These are phyloP conservation scores for Australoheros facetus DNA, from an alignment of 2,797 vertebrate genomes.

Conservation along the genomic window DNA sequence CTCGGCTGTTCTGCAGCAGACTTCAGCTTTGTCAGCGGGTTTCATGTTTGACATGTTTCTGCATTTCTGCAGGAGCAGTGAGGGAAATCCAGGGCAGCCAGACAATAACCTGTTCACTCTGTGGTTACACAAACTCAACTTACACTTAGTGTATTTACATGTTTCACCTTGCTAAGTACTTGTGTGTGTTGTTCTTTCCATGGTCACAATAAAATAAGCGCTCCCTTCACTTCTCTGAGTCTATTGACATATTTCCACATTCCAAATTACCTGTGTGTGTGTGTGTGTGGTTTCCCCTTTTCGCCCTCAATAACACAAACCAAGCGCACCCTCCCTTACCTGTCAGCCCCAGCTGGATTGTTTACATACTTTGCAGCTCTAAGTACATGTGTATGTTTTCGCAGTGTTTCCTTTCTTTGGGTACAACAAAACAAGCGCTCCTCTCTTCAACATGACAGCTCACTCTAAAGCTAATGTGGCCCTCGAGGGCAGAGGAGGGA, in stretches of 20 bases:
- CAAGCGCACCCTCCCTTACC: slow-evolving; percentile 40
- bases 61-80: not conserved
- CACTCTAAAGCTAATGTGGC: slow-evolving; percentile 62
- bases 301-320: slow-evolving; percentile 16
- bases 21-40: not conserved
- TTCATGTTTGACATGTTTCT: slow-evolving; percentile 3
- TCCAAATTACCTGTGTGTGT: slow-evolving; percentile 42
- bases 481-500: slow-evolving; percentile 33
- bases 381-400: slow-evolving; percentile 78
- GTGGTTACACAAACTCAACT: not conserved
- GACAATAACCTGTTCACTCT: not conserved
- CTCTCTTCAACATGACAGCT: slow-evolving; percentile 75
- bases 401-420: slow-evolving; percentile 70
- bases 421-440: slow-evolving; percentile 76
- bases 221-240: slow-evolving; percentile 35
- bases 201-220: slow-evolving; percentile 53
- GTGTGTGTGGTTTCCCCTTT: slow-evolving; percentile 10
- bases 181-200: slow-evolving; percentile 55
- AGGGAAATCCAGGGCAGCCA: not conserved
- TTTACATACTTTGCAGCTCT: slow-evolving; percentile 73
- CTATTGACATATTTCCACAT: slow-evolving; percentile 46
- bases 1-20: not conserved
- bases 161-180: slow-evolving; percentile 44
- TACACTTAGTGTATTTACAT: slow-evolving; percentile 50
- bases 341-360: slow-evolving; percentile 49